Percentiles rank a stretch among this genome's conserved stretches.
Evolutionary conservation across 2,797 vertebrate genomes (phyloP).

Genomic region (Melanotaenia trifasciata): DNA sequence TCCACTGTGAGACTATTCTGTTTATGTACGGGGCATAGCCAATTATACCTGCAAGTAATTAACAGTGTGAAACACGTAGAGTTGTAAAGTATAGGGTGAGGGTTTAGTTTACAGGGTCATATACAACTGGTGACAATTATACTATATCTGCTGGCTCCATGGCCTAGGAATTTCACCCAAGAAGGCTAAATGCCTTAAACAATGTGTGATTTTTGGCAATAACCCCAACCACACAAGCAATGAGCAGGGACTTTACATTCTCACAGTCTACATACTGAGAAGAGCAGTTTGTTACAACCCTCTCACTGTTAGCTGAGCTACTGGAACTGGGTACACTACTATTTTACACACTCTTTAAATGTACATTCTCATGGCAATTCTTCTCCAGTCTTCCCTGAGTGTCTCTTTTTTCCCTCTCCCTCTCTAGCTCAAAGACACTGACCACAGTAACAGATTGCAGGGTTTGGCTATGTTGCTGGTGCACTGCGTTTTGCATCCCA

Average conservation of each 20-base stretch:
- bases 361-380: conserved; percentile 50
- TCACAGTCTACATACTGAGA: conserved; percentile 46
- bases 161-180: conserved; percentile 26
- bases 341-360: conserved; percentile 47
- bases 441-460: conserved; percentile 80
- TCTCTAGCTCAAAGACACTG: conserved; percentile 48
- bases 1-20: conserved; percentile 91
- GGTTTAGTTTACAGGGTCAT: conserved; percentile 53
- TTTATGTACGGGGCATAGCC: conserved; percentile 90
- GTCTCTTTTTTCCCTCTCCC: conserved; percentile 32
- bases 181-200: conserved; percentile 32
- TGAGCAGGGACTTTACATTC: conserved; percentile 38
- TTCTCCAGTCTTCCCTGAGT: conserved; percentile 19
- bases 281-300: conserved; percentile 28
- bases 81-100: conserved; percentile 49
- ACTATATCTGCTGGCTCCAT: conserved; percentile 32
- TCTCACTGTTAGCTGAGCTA: conserved; percentile 7
- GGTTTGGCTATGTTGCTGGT: conserved; percentile 69
- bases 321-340: conserved; percentile 15
- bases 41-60: conserved; percentile 89
- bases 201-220: conserved; percentile 65
- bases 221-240: conserved; percentile 48
- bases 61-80: conserved; percentile 56
- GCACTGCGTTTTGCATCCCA: conserved; percentile 64
- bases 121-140: conserved; percentile 60